phyloP scores from a whole-genome alignment of 2,888 invertebrate genomes.

The Lasioglossum leucozonium region DNA sequence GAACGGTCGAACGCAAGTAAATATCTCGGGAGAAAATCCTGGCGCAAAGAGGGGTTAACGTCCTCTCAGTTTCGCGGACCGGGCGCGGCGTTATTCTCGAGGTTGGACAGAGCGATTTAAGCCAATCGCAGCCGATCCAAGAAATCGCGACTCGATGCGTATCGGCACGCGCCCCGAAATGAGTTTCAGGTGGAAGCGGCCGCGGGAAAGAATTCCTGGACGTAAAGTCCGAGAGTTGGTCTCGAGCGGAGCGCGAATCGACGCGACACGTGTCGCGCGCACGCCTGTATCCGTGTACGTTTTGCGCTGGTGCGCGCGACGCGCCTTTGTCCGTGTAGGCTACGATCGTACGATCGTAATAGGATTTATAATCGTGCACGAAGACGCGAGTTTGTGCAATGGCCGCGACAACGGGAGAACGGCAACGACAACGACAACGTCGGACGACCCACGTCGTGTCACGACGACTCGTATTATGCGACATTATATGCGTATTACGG shows the following conservation, averaged over 20 bases:
- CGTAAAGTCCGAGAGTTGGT: not conserved
- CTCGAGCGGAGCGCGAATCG: not conserved
- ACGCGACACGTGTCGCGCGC: not conserved
- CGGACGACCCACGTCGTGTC: constrained; percentile 68
- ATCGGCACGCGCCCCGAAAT: not conserved
- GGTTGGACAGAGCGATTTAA: too few species aligned
- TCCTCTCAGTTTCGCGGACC: too few species aligned
- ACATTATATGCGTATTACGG: constrained; percentile 73
- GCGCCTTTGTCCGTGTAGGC: constrained; percentile 30
- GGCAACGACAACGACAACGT: constrained; percentile 61
- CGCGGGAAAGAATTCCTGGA: not conserved
- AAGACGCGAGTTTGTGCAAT: constrained; percentile 66
- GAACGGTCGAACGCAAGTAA: too few species aligned
- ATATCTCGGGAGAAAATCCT: too few species aligned
- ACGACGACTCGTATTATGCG: constrained; percentile 70
- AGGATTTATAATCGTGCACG: constrained; percentile 68
- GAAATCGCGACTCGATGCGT: not conserved
- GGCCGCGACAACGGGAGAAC: constrained; percentile 24
- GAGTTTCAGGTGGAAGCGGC: not conserved
- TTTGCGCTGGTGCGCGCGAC: not conserved
- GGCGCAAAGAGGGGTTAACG: too few species aligned
- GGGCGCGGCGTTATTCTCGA: too few species aligned
- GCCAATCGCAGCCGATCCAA: not conserved
- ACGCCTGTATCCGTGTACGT: not conserved
- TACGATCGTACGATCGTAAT: constrained; percentile 63